phyloP scores from a whole-genome alignment of 2,888 invertebrate genomes.

The Ophion costatus region DNA sequence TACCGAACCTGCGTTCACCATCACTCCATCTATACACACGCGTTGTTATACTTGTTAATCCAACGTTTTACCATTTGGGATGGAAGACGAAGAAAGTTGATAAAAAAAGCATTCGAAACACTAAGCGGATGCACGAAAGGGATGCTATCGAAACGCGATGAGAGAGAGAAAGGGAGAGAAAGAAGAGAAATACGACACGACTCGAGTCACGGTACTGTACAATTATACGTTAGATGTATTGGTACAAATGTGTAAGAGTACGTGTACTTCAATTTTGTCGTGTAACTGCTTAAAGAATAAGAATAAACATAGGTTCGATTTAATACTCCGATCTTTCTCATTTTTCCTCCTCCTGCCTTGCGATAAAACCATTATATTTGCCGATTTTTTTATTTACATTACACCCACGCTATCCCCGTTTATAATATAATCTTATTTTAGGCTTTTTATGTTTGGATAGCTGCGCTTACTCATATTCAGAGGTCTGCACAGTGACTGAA shows the following conservation, averaged over 20 bases:
- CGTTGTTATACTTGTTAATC: conserved; percentile 62
- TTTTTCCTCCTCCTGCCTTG: conserved; percentile 1
- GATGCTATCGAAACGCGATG: conserved; percentile 46
- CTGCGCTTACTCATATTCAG: too few species aligned
- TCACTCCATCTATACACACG: conserved; percentile 51
- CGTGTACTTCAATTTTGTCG: conserved; percentile 82
- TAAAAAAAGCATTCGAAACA: neutral
- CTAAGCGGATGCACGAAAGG: conserved; percentile 51
- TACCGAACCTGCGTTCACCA: conserved; percentile 64
- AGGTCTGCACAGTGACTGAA: too few species aligned
- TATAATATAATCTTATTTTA: too few species aligned
- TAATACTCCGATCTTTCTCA: conserved; percentile 64
- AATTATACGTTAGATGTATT: conserved; percentile 80
- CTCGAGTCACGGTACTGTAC: conserved; percentile 80
- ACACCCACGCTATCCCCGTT: too few species aligned
- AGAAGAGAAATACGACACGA: conserved; percentile 61
- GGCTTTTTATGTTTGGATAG: too few species aligned
- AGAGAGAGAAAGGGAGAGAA: conserved; percentile 5
- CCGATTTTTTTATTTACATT: neutral
- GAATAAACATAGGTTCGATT: conserved; percentile 80
- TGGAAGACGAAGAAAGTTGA: conserved; percentile 27
- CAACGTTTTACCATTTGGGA: conserved; percentile 57
- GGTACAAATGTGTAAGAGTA: conserved; percentile 80
- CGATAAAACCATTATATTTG: neutral
- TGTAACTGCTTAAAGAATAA: conserved; percentile 83